These are phyloP conservation scores for Arrhamphus sclerolepis DNA, from an alignment of 2,797 vertebrate genomes.

Conservation along the genomic window DNA sequence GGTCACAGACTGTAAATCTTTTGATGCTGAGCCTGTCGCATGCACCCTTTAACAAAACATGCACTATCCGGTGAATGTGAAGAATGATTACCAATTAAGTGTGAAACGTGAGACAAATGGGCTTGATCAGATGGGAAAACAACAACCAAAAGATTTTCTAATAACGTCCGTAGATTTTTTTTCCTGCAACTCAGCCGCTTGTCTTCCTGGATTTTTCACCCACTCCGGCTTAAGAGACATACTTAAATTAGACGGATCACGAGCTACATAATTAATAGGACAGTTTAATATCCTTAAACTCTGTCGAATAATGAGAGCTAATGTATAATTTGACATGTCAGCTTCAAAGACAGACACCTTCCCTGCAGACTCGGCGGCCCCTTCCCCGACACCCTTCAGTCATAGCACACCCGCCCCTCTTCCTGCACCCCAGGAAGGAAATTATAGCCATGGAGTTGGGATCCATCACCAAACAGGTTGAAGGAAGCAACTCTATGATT, in stretches of 20 bases:
- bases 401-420: slow-evolving; percentile 69
- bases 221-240: slow-evolving; percentile 2
- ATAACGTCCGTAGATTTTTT: slow-evolving; percentile 1
- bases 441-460: slow-evolving; percentile 67
- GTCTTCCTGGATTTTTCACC: slow-evolving; percentile 9
- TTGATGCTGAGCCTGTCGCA: slow-evolving; percentile 45
- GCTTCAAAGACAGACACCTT: slow-evolving; percentile 64
- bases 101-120: slow-evolving; percentile 2
- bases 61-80: slow-evolving; percentile 5
- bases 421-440: slow-evolving; percentile 73
- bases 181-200: slow-evolving; percentile 1
- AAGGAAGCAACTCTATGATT: slow-evolving; percentile 73
- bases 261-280: slow-evolving; percentile 29
- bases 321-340: slow-evolving; percentile 46
- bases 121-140: slow-evolving; percentile 13
- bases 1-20: slow-evolving; percentile 45
- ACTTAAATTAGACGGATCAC: slow-evolving; percentile 12
- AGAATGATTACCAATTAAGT: slow-evolving; percentile 2
- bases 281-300: slow-evolving; percentile 28
- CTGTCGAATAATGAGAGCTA: slow-evolving; percentile 12
- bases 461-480: slow-evolving; percentile 70
- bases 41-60: slow-evolving; percentile 28
- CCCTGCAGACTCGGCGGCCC: slow-evolving; percentile 60
- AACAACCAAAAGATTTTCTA: slow-evolving; percentile 6
- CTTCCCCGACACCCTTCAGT: slow-evolving; percentile 63